phyloP scores from a whole-genome alignment of 1,140 invertebrate genomes.

The Leptopilina clavipes region DNA sequence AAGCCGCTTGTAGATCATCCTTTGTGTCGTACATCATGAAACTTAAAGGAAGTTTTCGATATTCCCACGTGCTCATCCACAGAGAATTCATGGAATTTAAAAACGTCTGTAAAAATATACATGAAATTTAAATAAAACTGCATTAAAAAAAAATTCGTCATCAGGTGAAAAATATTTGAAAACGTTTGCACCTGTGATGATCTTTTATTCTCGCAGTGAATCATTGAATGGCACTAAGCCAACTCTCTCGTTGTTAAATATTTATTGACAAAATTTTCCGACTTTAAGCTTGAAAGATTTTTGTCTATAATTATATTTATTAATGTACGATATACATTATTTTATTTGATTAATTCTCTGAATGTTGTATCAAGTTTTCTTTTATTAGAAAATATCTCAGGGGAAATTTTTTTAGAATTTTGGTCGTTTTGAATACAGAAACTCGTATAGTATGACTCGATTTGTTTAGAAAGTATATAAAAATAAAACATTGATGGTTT shows the following conservation, averaged over 20 bases:
- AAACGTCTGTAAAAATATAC: conserved; percentile 76
- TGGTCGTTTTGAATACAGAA: too few relatives aligned
- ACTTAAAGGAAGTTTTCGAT: conserved; percentile 77
- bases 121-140: too few relatives aligned
- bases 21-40: conserved; percentile 80
- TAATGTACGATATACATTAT: not conserved
- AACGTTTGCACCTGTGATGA: not conserved
- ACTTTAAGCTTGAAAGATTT: not conserved
- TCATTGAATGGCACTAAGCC: not conserved
- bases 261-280: not conserved
- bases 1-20: conserved; percentile 81
- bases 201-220: not conserved
- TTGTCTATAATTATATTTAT: not conserved
- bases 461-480: too few relatives aligned
- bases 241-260: not conserved
- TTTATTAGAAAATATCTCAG: too few relatives aligned
- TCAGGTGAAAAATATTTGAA: conserved; percentile 5
- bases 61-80: conserved; percentile 75
- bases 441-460: too few relatives aligned
- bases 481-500: too few relatives aligned
- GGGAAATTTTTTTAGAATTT: too few relatives aligned
- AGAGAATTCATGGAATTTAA: conserved; percentile 79
- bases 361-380: too few relatives aligned
- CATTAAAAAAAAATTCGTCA: not conserved
- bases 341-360: too few relatives aligned